Evolutionary conservation across 2,797 vertebrate species (phyloP).

Genomic region (Pterois miles): DNA sequence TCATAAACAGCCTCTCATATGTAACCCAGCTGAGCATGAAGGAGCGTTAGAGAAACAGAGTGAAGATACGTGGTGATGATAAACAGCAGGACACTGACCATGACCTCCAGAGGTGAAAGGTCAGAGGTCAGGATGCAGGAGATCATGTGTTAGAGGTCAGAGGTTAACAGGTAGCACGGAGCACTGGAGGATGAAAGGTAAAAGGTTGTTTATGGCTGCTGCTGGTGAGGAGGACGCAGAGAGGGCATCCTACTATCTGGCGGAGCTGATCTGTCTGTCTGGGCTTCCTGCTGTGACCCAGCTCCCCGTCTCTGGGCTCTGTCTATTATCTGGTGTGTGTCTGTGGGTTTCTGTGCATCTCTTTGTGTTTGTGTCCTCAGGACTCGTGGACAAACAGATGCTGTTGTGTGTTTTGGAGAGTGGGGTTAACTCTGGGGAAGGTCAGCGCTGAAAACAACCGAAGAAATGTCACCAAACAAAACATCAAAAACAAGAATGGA

Average conservation of each 20-base stretch:
- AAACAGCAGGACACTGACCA: slow-evolving; percentile 58
- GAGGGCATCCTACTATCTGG: slow-evolving; percentile 49
- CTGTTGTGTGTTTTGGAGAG: neutral
- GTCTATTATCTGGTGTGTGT: slow-evolving; percentile 50
- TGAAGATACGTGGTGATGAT: slow-evolving; percentile 11
- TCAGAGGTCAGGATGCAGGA: slow-evolving; percentile 47
- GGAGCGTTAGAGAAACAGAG: slow-evolving; percentile 1
- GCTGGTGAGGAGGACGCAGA: slow-evolving; percentile 38
- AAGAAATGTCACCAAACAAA: neutral
- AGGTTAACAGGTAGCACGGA: slow-evolving; percentile 71
- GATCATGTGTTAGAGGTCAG: slow-evolving; percentile 49
- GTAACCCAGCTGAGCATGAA: neutral
- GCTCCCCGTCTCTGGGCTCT: slow-evolving; percentile 35
- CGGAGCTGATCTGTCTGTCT: slow-evolving; percentile 38
- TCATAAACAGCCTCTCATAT: neutral
- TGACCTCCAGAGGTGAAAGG: slow-evolving; percentile 55
- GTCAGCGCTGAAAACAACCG: neutral
- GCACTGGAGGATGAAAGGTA: slow-evolving; percentile 63
- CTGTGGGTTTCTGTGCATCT: slow-evolving; percentile 6
- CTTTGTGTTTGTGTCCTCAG: neutral
- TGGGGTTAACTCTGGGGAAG: neutral
- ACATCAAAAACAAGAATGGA: neutral
- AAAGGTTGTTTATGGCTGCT: slow-evolving; percentile 60
- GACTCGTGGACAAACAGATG: neutral
- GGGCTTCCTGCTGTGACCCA: slow-evolving; percentile 57